Evolutionary conservation across 2,888 invertebrate genomes (phyloP), one percentile per base, ranked within the genome.

Genomic region (Caenorhabditis parvicauda): DNA sequence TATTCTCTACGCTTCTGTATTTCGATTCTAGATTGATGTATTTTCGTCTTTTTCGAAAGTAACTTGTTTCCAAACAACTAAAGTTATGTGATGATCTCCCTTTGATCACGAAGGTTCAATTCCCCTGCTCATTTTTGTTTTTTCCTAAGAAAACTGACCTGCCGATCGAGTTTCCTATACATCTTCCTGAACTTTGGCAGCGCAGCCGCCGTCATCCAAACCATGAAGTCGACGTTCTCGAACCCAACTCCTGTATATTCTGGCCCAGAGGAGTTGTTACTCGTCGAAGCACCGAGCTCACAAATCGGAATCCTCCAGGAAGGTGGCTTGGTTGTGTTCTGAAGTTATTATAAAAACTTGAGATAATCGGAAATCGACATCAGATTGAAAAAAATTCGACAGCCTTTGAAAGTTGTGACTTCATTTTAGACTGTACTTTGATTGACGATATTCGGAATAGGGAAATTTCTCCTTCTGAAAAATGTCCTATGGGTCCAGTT

Each of bases 151-250:
- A 14, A 9, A 7, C 29, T 29, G 17, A 56, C 59, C 21, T 60
- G 52, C 46, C 92, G 90, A 82, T 93, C 86, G 3, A 96, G 87
- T 51, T 90, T 87, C 0, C 95, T 87, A 83, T 95, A 94, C 41
- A 94, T 84, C 83, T 98, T 98, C 17, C 64, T 25, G 84, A 98
- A 98, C 35, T 89, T 91, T 0, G 96, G 95, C 74, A 98, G 84
- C 0, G 96, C 96, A 0, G 96, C 94, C 0, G 95, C 94, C 64
- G 96, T 87, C 96, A 98, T 98, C 98, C 98, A 98, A 3, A 98
- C 95, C 79, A 98, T 96, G 25, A 98, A 86, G 83, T 96, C 96
- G 83, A 96, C 95, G 82, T 98, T 96, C 85, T 88, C 87, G 79
- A 95, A 92, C 7, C 94, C 95, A 28, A 35, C n/a, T 4, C 57